Evolutionary conservation across 2,888 invertebrate species (phyloP).

Genomic region (Dryocosmus kuriphilus): DNA sequence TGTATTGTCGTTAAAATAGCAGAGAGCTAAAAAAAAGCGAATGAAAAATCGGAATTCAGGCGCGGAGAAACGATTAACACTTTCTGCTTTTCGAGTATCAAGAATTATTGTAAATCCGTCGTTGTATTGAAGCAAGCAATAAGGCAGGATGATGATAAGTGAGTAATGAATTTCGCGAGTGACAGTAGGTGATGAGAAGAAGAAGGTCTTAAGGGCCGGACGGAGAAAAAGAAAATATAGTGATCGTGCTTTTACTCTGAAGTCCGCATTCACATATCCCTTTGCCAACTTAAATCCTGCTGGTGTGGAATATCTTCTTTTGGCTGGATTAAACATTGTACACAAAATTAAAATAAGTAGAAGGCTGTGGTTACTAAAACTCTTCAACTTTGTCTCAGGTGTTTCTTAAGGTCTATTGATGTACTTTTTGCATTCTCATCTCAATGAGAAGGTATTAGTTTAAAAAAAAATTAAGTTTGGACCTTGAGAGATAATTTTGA

Average conservation of each 20-base stretch:
- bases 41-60: slow-evolving; percentile 12
- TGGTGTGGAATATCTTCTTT: background rate
- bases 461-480: background rate
- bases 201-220: slow-evolving; percentile 35
- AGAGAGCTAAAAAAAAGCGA: slow-evolving; percentile 21
- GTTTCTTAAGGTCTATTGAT: background rate
- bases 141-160: slow-evolving; percentile 38
- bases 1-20: slow-evolving; percentile 12
- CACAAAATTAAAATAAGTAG: slow-evolving; percentile 28
- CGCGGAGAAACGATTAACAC: slow-evolving; percentile 18
- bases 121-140: slow-evolving; percentile 23
- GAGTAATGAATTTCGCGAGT: slow-evolving; percentile 28
- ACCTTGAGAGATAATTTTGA: slow-evolving; percentile 3
- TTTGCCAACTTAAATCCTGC: slow-evolving; percentile 44
- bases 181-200: slow-evolving; percentile 39
- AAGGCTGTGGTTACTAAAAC: slow-evolving; percentile 48
- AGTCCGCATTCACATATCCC: slow-evolving; percentile 6
- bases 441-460: no score
- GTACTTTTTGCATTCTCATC: no score
- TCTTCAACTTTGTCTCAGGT: background rate
- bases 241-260: slow-evolving; percentile 49
- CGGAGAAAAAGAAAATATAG: slow-evolving; percentile 42
- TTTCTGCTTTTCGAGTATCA: slow-evolving; percentile 30
- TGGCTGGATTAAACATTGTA: background rate
- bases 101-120: slow-evolving; percentile 37